Percentiles rank a stretch among this genome's conserved stretches.
Evolutionary conservation across 2,113 vertebrate genomes (phyloP).

Genomic region (Melospiza melodia): DNA sequence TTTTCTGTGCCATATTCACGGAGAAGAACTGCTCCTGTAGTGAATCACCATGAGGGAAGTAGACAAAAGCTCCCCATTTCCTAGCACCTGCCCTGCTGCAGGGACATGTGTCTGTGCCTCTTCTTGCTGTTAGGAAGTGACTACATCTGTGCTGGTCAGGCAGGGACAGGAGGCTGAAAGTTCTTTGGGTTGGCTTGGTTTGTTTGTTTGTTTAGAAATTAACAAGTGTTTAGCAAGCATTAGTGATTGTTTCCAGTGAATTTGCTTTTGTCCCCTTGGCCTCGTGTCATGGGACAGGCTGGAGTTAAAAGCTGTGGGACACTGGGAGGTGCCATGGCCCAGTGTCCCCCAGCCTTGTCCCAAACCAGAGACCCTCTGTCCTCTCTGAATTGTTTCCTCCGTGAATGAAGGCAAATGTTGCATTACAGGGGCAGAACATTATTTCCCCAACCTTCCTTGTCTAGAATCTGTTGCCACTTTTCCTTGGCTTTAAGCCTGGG

Average conservation of each 20-base stretch:
- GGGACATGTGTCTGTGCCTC: background rate
- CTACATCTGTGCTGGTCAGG: background rate
- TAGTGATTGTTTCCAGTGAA: background rate
- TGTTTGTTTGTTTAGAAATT: background rate
- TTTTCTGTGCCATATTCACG: background rate
- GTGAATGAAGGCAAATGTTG: background rate
- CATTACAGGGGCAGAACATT: background rate
- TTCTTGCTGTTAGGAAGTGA: background rate
- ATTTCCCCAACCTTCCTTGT: background rate
- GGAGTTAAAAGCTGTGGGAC: background rate
- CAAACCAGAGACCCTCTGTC: background rate
- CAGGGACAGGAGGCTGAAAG: background rate
- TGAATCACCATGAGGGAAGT: background rate
- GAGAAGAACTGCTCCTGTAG: background rate
- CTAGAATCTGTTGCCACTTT: background rate
- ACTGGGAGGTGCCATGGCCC: background rate
- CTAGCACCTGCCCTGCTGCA: background rate
- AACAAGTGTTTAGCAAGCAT: background rate
- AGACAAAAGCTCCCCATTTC: rapidly evolving
- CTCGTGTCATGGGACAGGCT: rapidly evolving
- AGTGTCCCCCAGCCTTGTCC: background rate
- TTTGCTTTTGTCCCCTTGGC: background rate
- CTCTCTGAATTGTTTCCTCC: background rate
- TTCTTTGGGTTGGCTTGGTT: background rate
- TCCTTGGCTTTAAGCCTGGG: background rate